Percentiles rank a stretch among this genome's conserved stretches.
These are phyloP conservation scores for Setophaga coronata DNA, from an alignment of 2,113 vertebrate genomes.

Conservation along the genomic window DNA sequence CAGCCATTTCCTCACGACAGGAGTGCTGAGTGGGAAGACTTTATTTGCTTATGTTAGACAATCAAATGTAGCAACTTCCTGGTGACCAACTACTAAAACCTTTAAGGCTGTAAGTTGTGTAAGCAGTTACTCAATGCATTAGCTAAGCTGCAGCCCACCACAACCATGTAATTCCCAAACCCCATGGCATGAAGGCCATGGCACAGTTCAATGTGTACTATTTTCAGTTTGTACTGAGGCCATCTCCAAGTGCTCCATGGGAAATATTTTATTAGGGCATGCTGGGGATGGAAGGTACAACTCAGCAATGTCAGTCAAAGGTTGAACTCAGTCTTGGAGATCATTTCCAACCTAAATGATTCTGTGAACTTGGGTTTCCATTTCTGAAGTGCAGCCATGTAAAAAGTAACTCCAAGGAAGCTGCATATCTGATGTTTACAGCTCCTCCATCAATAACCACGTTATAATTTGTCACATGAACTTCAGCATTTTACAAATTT, in stretches of 20 bases:
- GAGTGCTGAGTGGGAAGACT: not conserved
- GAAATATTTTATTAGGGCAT: slow-evolving; percentile 42
- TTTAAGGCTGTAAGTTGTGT: not conserved
- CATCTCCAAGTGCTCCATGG: not conserved
- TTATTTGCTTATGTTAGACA: not conserved
- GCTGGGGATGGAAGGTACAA: not conserved
- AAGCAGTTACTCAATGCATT: not conserved
- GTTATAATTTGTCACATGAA: not conserved
- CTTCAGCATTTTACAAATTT: slow-evolving; percentile 90
- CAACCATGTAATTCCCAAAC: not conserved
- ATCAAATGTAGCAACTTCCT: not conserved
- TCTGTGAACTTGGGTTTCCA: not conserved
- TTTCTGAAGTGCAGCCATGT: not conserved
- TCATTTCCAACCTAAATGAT: not conserved
- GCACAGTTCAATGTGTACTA: not conserved
- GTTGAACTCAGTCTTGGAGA: not conserved
- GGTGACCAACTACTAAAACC: not conserved
- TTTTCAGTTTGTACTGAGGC: not conserved
- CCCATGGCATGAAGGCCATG: not conserved
- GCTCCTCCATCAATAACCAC: not conserved
- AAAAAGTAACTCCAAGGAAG: not conserved
- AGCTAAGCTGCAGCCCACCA: not conserved
- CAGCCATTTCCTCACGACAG: not conserved
- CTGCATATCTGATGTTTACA: not conserved
- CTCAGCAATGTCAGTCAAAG: not conserved